Conservation (phyloP, 1,140 invertebrate genomes). For the Ditylenchus dipsaci region DNA sequence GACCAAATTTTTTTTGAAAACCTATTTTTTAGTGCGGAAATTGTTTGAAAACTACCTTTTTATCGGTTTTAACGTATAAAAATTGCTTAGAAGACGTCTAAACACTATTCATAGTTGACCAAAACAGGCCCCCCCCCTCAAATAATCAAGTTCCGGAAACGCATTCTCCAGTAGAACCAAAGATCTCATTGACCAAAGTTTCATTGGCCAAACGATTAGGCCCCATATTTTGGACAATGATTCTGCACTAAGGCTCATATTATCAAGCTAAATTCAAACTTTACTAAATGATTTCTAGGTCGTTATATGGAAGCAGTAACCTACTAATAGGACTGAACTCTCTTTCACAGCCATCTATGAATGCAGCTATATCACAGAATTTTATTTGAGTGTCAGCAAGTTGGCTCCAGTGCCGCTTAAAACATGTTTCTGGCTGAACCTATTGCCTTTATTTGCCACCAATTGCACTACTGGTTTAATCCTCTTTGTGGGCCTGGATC, state of each 20-base stretch:
- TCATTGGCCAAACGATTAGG: background rate
- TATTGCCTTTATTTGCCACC: background rate
- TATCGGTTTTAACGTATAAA: too few species aligned
- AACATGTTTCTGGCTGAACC: background rate
- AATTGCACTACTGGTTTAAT: background rate
- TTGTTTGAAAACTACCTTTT: too few species aligned
- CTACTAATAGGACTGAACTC: background rate
- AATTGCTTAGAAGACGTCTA: too few species aligned
- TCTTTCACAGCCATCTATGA: background rate
- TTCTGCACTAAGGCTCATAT: too few species aligned
- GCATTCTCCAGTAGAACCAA: background rate
- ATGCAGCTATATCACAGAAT: background rate
- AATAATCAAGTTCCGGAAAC: background rate
- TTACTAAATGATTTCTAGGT: background rate
- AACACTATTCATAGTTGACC: too few species aligned
- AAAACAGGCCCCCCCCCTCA: too few species aligned
- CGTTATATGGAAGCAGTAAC: background rate
- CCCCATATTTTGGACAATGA: too few species aligned
- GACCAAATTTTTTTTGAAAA: too few species aligned
- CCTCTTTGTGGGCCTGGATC: background rate
- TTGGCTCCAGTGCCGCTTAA: background rate
- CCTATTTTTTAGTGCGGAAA: too few species aligned
- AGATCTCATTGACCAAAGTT: background rate
- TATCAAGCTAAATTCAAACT: too few species aligned
- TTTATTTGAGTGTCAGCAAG: background rate